Conservation (phyloP, 2,113 vertebrate genomes). For the Tricholaema leucomelas region DNA sequence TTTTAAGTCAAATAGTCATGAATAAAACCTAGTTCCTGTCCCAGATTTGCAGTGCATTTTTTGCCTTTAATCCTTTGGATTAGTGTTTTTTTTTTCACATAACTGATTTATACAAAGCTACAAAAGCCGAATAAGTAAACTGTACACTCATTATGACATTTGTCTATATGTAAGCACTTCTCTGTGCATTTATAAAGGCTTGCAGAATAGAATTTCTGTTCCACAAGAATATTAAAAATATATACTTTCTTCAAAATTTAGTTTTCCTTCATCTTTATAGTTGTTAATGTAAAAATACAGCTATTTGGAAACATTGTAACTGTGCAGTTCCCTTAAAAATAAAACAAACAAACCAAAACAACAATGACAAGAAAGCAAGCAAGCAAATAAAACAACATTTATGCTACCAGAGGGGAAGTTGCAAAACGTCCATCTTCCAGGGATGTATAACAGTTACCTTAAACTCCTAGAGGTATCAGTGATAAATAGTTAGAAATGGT, state of each 20-base stretch:
- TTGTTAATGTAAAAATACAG: background rate
- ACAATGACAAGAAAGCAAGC: fast-evolving
- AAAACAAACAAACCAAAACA: too few relatives aligned
- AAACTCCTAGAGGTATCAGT: background rate
- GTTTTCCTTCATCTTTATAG: background rate
- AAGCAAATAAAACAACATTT: background rate
- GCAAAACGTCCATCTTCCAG: background rate
- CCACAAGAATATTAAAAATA: background rate
- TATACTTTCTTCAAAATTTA: background rate
- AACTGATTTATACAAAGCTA: background rate
- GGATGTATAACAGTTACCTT: background rate
- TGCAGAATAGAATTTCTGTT: background rate
- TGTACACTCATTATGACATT: background rate
- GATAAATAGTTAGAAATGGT: background rate
- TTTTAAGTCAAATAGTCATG: background rate
- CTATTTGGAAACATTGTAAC: background rate
- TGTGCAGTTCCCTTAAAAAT: background rate
- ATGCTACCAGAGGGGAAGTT: background rate
- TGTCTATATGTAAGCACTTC: background rate
- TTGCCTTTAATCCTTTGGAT: background rate
- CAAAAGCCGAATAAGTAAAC: background rate
- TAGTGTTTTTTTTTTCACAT: background rate
- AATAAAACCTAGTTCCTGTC: background rate
- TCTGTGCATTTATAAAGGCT: background rate
- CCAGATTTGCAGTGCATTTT: background rate